Conservation (phyloP, 2,797 vertebrate species). For the Rhinatrema bivittatum region DNA sequence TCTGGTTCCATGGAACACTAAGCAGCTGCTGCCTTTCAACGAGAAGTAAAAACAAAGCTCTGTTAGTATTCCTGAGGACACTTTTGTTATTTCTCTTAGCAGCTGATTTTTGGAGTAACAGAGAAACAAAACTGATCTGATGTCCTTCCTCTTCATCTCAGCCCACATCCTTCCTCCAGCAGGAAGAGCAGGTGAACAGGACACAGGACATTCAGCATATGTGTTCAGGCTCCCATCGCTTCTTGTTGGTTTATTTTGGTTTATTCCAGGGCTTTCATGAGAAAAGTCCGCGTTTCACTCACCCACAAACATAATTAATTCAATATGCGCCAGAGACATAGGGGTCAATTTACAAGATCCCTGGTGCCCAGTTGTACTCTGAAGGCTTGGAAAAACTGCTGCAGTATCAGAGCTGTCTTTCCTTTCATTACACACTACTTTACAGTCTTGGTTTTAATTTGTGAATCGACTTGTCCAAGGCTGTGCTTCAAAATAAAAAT, state of each 20-base stretch:
- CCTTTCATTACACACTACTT: too few relatives aligned
- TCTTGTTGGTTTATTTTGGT: conserved; percentile 13
- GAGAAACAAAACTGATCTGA: conserved; percentile 35
- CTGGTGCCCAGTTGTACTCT: too few relatives aligned
- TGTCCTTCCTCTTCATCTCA: conserved; percentile 43
- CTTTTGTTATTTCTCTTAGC: conserved; percentile 34
- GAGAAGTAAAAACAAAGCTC: conserved; percentile 18
- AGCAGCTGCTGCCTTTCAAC: conserved; percentile 35
- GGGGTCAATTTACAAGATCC: too few relatives aligned
- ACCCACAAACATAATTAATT: conserved; percentile 12
- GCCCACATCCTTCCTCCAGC: conserved; percentile 48
- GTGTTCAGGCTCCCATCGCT: conserved; percentile 14
- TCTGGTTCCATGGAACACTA: conserved; percentile 23
- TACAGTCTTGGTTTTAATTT: too few relatives aligned
- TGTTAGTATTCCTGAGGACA: conserved; percentile 25
- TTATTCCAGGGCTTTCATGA: conserved; percentile 16
- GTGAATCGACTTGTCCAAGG: too few relatives aligned
- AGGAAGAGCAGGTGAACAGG: conserved; percentile 57
- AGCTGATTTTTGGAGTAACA: conserved; percentile 39
- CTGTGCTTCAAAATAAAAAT: too few relatives aligned
- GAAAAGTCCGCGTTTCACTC: conserved; percentile 24
- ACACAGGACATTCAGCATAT: conserved; percentile 32
- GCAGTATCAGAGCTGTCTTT: too few relatives aligned
- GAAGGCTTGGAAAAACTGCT: too few relatives aligned
- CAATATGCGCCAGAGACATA: too few relatives aligned